Percentiles rank a stretch among this genome's conserved stretches.
Conservation (phyloP, 2,113 vertebrate genomes). For the Murina feae region DNA sequence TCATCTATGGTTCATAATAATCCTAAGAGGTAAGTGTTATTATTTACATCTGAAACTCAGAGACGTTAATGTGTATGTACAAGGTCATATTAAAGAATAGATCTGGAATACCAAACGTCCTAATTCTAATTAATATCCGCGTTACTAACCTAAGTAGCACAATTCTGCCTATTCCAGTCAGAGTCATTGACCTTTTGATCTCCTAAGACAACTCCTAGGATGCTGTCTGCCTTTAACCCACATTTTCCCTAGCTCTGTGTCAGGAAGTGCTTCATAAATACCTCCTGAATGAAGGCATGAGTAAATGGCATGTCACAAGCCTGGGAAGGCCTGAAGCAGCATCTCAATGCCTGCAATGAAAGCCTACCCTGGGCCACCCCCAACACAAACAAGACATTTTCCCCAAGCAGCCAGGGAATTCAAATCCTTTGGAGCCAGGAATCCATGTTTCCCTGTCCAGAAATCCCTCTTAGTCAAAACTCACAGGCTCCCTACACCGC, state of each 20-base stretch:
- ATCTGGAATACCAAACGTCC: not conserved
- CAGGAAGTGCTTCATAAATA: not conserved
- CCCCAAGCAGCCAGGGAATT: not conserved
- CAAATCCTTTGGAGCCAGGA: not conserved
- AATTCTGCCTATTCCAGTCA: not conserved
- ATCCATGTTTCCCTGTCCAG: not conserved
- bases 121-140: not conserved
- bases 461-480: not conserved
- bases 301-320: not conserved
- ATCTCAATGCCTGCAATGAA: not conserved
- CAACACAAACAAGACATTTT: conserved; percentile 1
- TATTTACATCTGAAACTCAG: not conserved
- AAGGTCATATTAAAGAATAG: not conserved
- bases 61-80: not conserved
- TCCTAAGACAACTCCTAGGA: not conserved
- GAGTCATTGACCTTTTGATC: not conserved
- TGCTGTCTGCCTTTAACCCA: not conserved
- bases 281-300: not conserved
- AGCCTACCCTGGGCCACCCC: not conserved
- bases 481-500: not conserved
- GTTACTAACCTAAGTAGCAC: not conserved
- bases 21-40: not conserved
- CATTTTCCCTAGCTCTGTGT: not conserved
- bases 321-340: conserved; percentile 13
- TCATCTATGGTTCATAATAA: not conserved